Conservation (phyloP, 1,140 invertebrate genomes). For the Dendroctonus ponderosae region DNA sequence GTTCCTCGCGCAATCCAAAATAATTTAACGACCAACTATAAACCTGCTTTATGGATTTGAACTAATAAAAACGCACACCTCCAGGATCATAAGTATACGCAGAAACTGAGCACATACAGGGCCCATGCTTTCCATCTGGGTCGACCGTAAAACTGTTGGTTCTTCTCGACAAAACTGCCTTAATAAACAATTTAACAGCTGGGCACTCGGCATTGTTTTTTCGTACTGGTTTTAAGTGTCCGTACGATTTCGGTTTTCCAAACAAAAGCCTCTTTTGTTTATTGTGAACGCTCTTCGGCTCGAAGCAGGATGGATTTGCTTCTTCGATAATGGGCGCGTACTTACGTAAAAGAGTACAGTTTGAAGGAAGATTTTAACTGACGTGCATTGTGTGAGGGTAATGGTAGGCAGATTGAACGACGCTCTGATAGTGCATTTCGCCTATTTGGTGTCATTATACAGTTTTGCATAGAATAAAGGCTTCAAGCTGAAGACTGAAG, state of each 20-base stretch:
- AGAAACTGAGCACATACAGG: neutral
- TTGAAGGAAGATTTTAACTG: neutral
- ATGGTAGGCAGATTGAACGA: neutral
- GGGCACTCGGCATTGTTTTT: slow-evolving; percentile 7
- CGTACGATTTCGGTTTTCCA: slow-evolving; percentile 4
- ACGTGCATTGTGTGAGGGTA: neutral
- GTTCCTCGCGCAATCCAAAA: neutral
- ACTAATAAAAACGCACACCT: neutral
- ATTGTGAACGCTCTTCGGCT: neutral
- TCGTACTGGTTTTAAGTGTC: neutral
- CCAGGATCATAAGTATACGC: slow-evolving; percentile 5
- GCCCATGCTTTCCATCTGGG: neutral
- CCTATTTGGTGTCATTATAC: neutral
- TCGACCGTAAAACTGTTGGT: neutral
- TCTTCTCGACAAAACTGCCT: neutral
- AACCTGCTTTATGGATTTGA: neutral
- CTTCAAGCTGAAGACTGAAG: neutral
- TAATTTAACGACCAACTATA: neutral
- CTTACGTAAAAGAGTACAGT: neutral
- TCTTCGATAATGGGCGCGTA: no score
- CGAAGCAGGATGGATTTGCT: neutral
- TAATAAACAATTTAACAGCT: slow-evolving; percentile 11
- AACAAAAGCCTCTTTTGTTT: slow-evolving; percentile 5
- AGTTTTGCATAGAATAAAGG: neutral
- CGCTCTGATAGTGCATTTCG: neutral